These are phyloP conservation scores for cattle (Bos taurus) DNA, from an alignment of 2,113 vertebrate genomes.

Conservation along the genomic window ARS-UCD2.0 NC_037339.1:36774001-36774500, in stretches of 20 bases:
- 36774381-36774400: neutral
- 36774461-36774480: neutral
- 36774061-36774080: neutral
- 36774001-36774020: neutral
- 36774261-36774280: neutral
- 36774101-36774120: neutral
- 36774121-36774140: neutral
- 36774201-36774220: neutral
- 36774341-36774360: neutral
- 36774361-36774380: neutral
- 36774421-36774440: neutral
- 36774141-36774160: neutral
- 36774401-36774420: neutral
- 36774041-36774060: neutral
- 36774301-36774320: neutral
- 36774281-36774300: neutral
- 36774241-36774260: neutral
- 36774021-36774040: neutral
- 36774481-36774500: neutral
- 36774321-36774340: neutral
- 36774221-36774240: neutral
- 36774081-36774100: neutral
- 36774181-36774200: neutral
- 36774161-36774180: neutral
- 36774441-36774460: neutral